Base-by-base conservation (phyloP, 2,888 invertebrate genomes). In the Esperia sulphurella region DNA sequence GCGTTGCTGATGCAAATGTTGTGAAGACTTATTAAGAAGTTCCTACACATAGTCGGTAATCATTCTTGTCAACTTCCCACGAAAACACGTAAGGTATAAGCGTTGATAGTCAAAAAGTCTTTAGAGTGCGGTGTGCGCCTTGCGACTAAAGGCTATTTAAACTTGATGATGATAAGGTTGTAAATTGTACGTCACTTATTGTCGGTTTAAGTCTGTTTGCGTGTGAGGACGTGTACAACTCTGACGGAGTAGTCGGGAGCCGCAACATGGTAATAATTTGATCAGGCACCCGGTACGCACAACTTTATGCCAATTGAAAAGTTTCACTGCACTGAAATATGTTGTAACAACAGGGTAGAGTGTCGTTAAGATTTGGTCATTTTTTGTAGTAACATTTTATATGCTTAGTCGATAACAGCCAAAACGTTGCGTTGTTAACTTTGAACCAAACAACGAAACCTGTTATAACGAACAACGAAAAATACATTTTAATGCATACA, bases 181-280 rank as follows among this genome's bases (percentile, higher is more conserved):
- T 14, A 51, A 55, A 46, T 62, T 28, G 52, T 31, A 33, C 52
- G 49, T 48, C 48, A 53, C 14, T 39, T 38, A 45, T 48, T 42
- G 47, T 45, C 45, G 51, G 63, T 50, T 59, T 77, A 68, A 13
- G 71, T 59, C 71, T 60, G 62, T 80, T 71, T 62, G 63, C 48
- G 51, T 52, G 55, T 59, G 58, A 53, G 3, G 49, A 49, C 43
- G 54, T 45, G 58, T 60, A 57, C 52, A 65, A 73, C 74, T 76
- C 63, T 67, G 71, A 72, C 71, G 68, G 64, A 62, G 65, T 67
- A 75, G 75, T 67, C 72, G 47, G 70, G 61, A 68, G 67, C 82
- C 79, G 77, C 83, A 82, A 83, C 82, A 81, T 75, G 77, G 80
- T 77, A 83, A 86, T 88, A 87, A 88, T 87, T 88, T 84, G 85